Evolutionary conservation across 1,140 invertebrate species (phyloP).

Genomic region (Thrips palmi): DNA sequence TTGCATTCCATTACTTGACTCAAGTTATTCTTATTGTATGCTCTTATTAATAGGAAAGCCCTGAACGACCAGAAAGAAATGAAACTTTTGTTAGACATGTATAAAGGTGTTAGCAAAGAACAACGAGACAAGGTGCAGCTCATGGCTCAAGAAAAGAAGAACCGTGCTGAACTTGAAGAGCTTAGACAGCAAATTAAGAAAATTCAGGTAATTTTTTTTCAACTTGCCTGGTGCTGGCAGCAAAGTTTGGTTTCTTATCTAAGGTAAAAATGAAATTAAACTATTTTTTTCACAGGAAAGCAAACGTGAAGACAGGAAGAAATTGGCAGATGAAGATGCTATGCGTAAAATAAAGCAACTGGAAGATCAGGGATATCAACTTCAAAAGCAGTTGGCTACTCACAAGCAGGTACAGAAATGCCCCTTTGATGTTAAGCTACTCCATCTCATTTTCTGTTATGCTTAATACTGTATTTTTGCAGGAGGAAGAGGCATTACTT

Average conservation of each 20-base stretch:
- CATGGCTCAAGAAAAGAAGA: conserved; percentile 88
- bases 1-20: conserved; percentile 9
- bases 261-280: neutral
- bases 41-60: conserved; percentile 53
- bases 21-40: conserved; percentile 2
- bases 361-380: conserved; percentile 73
- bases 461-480: conserved; percentile 11
- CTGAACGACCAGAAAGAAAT: conserved; percentile 82
- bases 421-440: neutral
- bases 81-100: conserved; percentile 90
- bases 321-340: conserved; percentile 87
- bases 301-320: conserved; percentile 79
- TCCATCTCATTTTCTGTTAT: neutral
- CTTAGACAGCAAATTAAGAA: conserved; percentile 66
- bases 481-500: conserved; percentile 91
- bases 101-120: conserved; percentile 91
- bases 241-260: conserved; percentile 1
- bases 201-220: conserved; percentile 37
- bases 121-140: conserved; percentile 89
- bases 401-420: conserved; percentile 53
- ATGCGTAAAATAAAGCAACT: conserved; percentile 85
- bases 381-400: conserved; percentile 62
- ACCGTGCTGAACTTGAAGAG: conserved; percentile 75
- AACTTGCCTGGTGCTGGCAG: neutral
- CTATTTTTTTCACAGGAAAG: conserved; percentile 43